These are phyloP conservation scores for Hirundo rustica DNA, from an alignment of 2,797 vertebrate species.

Conservation along the genomic window DNA sequence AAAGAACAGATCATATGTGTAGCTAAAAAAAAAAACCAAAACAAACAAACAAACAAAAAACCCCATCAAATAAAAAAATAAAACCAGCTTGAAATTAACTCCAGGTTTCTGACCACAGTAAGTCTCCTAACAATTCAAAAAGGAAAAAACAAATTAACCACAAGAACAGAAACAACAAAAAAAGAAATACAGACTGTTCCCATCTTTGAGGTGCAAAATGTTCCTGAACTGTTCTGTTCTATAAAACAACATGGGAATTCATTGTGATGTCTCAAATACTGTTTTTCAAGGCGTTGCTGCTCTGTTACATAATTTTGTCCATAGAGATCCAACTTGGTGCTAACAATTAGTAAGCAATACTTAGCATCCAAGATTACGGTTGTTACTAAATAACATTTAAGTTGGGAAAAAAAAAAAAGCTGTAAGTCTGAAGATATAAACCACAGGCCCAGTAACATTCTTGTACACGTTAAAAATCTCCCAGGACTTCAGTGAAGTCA, in stretches of 20 bases:
- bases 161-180: not conserved
- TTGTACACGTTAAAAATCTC: not conserved
- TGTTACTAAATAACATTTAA: not conserved
- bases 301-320: constrained; percentile 50
- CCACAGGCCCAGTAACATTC: not conserved
- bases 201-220: constrained; percentile 58
- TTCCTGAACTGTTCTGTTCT: constrained; percentile 64
- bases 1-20: constrained; percentile 14
- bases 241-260: constrained; percentile 59
- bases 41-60: too few relatives aligned
- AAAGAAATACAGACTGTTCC: constrained; percentile 59
- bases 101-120: constrained; percentile 34
- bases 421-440: not conserved
- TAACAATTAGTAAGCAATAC: not conserved
- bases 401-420: constrained; percentile 7
- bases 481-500: not conserved
- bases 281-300: constrained; percentile 56
- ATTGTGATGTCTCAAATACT: constrained; percentile 46
- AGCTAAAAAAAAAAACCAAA: not conserved
- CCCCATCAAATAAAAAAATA: not conserved
- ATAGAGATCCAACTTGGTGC: constrained; percentile 20
- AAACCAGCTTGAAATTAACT: not conserved
- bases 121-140: constrained; percentile 18
- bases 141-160: not conserved
- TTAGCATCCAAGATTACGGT: not conserved